Percentiles rank a stretch among this genome's conserved stretches.
Evolutionary conservation across 1,140 invertebrate species (phyloP).

Genomic region (Drosophila simulans): DNA sequence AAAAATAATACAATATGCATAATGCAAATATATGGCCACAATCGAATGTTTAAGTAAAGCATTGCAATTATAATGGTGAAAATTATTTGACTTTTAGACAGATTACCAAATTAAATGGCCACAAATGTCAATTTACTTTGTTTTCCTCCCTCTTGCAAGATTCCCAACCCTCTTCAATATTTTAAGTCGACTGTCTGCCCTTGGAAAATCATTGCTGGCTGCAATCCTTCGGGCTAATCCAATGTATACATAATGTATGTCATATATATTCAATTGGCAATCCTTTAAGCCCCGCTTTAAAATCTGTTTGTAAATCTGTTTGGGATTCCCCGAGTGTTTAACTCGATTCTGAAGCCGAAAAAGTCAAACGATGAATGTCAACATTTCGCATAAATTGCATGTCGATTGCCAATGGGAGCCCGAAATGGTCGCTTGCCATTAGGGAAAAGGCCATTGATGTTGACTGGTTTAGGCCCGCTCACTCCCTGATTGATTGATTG

Average conservation of each 20-base stretch:
- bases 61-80: slow-evolving; percentile 16
- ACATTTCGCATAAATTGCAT: slow-evolving; percentile 81
- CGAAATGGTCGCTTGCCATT: slow-evolving; percentile 32
- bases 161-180: slow-evolving; percentile 3
- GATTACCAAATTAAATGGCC: slow-evolving; percentile 15
- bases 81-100: slow-evolving; percentile 25
- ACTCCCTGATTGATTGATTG: slow-evolving; percentile 58
- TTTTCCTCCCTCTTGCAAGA: slow-evolving; percentile 3
- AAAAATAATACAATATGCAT: slow-evolving; percentile 54
- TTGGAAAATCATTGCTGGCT: slow-evolving; percentile 6
- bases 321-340: slow-evolving; percentile 38
- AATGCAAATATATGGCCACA: slow-evolving; percentile 57
- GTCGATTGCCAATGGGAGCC: slow-evolving; percentile 51
- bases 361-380: slow-evolving; percentile 72
- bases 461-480: slow-evolving; percentile 50
- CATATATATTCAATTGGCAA: slow-evolving; percentile 42
- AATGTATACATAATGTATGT: slow-evolving; percentile 29
- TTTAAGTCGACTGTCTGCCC: slow-evolving; percentile 12
- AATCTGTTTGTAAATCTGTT: slow-evolving; percentile 70
- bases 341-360: slow-evolving; percentile 34
- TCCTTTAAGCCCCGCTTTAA: slow-evolving; percentile 66
- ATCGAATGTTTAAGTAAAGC: slow-evolving; percentile 30
- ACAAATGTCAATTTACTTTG: slow-evolving; percentile 18
- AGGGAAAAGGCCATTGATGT: slow-evolving; percentile 32
- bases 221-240: slow-evolving; percentile 38